phyloP scores from a whole-genome alignment of 2,113 vertebrate genomes.

The Eupsittula cactorum region DNA sequence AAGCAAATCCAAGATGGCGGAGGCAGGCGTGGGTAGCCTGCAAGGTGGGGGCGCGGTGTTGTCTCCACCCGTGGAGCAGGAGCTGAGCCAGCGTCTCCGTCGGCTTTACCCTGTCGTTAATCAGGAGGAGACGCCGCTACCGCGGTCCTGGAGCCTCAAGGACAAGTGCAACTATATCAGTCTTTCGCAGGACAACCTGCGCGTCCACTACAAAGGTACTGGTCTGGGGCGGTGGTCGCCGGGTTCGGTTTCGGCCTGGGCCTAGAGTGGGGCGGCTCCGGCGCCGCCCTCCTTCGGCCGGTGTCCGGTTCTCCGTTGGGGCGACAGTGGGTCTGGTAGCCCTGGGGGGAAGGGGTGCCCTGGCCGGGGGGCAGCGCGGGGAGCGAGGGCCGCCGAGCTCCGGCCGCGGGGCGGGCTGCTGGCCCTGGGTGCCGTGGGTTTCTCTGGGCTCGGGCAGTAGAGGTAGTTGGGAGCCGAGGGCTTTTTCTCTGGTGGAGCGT shows the following conservation, averaged over 20 bases:
- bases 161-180: constrained; percentile 99
- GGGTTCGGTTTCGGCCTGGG: neutral
- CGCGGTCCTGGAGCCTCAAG: constrained; percentile 97
- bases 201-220: constrained; percentile 97
- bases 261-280: neutral
- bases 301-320: neutral
- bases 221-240: neutral
- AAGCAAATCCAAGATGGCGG: constrained; percentile 88
- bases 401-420: neutral
- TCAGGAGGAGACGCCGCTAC: constrained; percentile 93
- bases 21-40: constrained; percentile 84
- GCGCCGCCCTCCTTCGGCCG: neutral
- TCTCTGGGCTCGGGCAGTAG: neutral
- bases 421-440: neutral
- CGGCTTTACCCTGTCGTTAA: constrained; percentile 94
- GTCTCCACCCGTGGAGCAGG: constrained; percentile 82
- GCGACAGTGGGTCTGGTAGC: no score
- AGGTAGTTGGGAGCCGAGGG: neutral
- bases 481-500: no score
- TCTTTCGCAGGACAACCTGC: constrained; percentile 96
- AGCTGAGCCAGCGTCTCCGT: constrained; percentile 88
- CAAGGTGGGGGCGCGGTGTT: constrained; percentile 82
- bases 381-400: neutral
- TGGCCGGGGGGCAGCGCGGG: neutral
- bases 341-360: neutral